Base-by-base conservation (phyloP, 2,888 invertebrate species). In the Belgica antarctica region DNA sequence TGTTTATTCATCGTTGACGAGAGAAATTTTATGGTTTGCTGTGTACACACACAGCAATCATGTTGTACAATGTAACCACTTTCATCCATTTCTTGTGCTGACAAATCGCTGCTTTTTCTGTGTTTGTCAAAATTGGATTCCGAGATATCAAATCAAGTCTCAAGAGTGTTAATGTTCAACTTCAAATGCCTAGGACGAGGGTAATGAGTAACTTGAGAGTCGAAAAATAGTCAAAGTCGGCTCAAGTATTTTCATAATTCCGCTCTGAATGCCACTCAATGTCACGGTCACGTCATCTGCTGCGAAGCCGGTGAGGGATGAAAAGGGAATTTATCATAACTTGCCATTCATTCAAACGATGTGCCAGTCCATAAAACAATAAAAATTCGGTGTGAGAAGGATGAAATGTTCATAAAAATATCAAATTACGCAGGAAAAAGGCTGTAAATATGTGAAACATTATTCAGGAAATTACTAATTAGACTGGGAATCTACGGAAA, bases 231-330 rank as follows among this genome's bases (percentile, higher is more conserved):
- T n/a, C n/a, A n/a, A n/a, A n/a, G n/a, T n/a, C n/a, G 5, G 34
- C 34, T 31, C 5, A 8, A 31, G 34, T 8, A 31, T 31, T 31
- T 31, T 12, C 34, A 31, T 46, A 46, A 46, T 46, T 52, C 52
- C 7, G 41, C 41, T 7, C 22, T 22, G 12, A 52, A 52, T 52
- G 7, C 7, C 1, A 1, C 22, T 62, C 62, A 62, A 62, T 62
- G 62, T 62, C 62, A 62, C 31, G 62, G 62, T 19, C 36, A 19
- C 34, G 27, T 62, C 62, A 62, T 34, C 31, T 59, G 57, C 24
- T 10, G n/a, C 17, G 57, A 17, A 4, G 57, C 57, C 57, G 24
- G 24, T n/a, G 24, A 57, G 19, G 57, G 57, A 57, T 22, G 22
- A 57, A 46, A 46, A 17, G 57, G 5, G 19, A 57, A n/a, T 7